Percentiles rank a stretch among this genome's conserved stretches.
Evolutionary conservation across 2,888 invertebrate species (phyloP).

Genomic region (Cephonodes hylas): DNA sequence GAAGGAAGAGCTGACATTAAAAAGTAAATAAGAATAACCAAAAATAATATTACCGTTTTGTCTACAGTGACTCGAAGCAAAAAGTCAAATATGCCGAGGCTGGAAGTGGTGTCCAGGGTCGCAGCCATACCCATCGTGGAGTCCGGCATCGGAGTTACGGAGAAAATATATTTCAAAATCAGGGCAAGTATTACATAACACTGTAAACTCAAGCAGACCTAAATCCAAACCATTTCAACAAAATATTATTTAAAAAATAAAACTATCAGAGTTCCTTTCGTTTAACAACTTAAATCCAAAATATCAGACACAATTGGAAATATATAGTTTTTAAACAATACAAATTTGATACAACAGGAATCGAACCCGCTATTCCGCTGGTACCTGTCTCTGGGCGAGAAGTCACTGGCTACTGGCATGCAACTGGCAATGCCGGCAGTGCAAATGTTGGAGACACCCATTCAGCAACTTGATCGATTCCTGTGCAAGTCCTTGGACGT

Average conservation of each 20-base stretch:
- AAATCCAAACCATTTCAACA: no score
- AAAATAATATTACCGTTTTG: no score
- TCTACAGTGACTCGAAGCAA: conserved; percentile 54
- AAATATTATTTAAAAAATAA: no score
- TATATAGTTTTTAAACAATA: no score
- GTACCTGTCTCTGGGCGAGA: conserved; percentile 89
- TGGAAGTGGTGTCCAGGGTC: conserved; percentile 88
- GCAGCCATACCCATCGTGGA: conserved; percentile 91
- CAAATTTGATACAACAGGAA: conserved; percentile 64
- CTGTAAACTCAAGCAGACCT: background rate
- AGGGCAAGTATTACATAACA: conserved; percentile 79
- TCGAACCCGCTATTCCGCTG: conserved; percentile 87
- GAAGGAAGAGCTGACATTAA: no score
- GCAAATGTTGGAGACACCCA: conserved; percentile 86
- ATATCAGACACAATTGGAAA: no score
- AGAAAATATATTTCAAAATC: conserved; percentile 86
- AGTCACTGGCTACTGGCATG: conserved; percentile 85
- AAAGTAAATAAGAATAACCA: no score
- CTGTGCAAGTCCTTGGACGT: conserved; percentile 92
- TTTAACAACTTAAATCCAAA: no score
- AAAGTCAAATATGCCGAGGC: conserved; percentile 67
- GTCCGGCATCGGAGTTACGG: conserved; percentile 87
- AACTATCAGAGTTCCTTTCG: no score
- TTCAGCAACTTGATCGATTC: conserved; percentile 86
- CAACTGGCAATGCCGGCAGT: conserved; percentile 88